These are phyloP conservation scores for Pardosa pseudoannulata DNA, from an alignment of 2,888 invertebrate genomes.

Conservation along the genomic window DNA sequence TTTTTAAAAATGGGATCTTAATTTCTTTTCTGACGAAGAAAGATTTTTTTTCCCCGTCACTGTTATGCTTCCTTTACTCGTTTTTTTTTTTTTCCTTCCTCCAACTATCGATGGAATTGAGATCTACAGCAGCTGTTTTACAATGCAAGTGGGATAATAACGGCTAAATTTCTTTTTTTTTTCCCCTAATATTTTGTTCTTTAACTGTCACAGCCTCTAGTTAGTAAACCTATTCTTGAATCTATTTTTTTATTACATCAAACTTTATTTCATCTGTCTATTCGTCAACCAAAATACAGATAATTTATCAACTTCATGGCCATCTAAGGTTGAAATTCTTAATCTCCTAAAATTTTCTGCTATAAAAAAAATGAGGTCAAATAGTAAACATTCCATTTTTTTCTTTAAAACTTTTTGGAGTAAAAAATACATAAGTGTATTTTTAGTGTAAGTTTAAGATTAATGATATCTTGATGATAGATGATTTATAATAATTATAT, in stretches of 20 bases:
- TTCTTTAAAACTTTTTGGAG: too few species aligned
- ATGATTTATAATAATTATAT: too few species aligned
- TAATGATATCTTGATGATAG: too few species aligned
- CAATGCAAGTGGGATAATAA: constrained; percentile 36
- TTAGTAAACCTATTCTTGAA: not conserved
- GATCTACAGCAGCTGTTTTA: not conserved
- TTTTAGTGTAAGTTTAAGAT: too few species aligned
- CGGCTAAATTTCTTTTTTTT: constrained; percentile 5
- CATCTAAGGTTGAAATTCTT: not conserved
- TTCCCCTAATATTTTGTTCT: constrained; percentile 6
- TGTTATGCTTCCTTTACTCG: not conserved
- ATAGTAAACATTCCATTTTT: too few species aligned
- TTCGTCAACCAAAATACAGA: not conserved
- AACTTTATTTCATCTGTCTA: not conserved
- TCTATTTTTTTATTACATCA: not conserved
- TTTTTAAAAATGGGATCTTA: constrained; percentile 63
- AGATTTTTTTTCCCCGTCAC: constrained; percentile 27
- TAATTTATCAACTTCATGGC: not conserved
- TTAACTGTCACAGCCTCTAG: not conserved
- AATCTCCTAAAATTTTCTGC: not conserved
- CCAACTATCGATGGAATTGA: not conserved
- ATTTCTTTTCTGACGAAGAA: constrained; percentile 53
- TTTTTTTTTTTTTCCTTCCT: constrained; percentile 5
- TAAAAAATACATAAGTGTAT: too few species aligned
- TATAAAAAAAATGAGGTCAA: not conserved